These are phyloP conservation scores for Manis crassicaudata DNA, from an alignment of 2,797 vertebrate genomes.

Conservation along the genomic window DNA sequence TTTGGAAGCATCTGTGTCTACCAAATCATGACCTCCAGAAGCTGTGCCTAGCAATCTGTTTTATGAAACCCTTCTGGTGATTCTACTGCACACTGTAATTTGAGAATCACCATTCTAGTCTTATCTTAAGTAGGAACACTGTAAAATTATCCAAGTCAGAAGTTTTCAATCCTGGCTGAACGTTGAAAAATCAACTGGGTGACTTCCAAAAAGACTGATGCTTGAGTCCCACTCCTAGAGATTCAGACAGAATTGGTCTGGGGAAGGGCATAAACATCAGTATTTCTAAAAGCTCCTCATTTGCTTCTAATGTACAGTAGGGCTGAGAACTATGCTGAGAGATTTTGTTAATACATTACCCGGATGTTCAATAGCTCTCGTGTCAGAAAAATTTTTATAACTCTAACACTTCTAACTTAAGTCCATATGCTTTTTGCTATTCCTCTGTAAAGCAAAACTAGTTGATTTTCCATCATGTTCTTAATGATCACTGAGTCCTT, in stretches of 20 bases:
- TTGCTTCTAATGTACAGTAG: not conserved
- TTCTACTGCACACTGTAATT: not conserved
- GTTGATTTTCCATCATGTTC: constrained; percentile 8
- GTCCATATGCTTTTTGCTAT: not conserved
- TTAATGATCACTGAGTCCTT: constrained; percentile 30
- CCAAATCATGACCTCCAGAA: not conserved
- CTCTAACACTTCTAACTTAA: not conserved
- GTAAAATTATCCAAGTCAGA: not conserved
- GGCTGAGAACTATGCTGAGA: not conserved
- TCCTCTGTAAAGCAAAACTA: not conserved
- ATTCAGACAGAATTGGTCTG: not conserved
- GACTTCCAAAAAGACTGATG: not conserved
- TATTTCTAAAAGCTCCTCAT: constrained; percentile 36
- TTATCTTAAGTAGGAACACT: not conserved
- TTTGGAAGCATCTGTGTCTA: not conserved
- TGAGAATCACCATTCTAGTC: not conserved
- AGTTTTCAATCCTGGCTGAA: not conserved
- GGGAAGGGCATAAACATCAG: not conserved
- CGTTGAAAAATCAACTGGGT: not conserved
- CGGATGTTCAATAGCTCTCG: constrained; percentile 21
- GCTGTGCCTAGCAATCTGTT: not conserved
- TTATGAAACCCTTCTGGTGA: not conserved
- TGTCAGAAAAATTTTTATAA: constrained; percentile 21
- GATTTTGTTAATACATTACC: not conserved
- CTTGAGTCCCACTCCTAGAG: not conserved